A percentile compares a stretch with the other conserved stretches of the same genome.
These are phyloP conservation scores for Scaptomyza flava DNA, from an alignment of 2,888 invertebrate species.

Conservation along the genomic window DNA sequence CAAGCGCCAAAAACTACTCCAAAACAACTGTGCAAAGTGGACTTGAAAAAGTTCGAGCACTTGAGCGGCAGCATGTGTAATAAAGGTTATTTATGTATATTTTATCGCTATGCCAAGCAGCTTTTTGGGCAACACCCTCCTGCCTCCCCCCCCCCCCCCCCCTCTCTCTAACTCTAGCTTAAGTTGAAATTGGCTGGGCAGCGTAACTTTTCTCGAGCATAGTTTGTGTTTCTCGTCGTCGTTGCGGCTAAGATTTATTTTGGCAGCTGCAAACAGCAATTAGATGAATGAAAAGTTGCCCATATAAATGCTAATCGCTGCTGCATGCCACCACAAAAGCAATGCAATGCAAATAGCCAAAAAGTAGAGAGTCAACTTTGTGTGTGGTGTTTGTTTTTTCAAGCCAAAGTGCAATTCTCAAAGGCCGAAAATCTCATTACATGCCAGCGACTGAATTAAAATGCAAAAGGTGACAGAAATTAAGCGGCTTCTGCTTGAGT, in stretches of 20 bases:
- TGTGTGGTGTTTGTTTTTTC: neutral
- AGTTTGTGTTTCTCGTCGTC: conserved; percentile 26
- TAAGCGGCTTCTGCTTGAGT: conserved; percentile 43
- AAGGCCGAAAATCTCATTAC: conserved; percentile 54
- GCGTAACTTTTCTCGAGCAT: conserved; percentile 48
- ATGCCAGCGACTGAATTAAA: conserved; percentile 55
- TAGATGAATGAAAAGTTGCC: conserved; percentile 69
- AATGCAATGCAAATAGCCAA: conserved; percentile 36
- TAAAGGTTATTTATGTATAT: conserved; percentile 79
- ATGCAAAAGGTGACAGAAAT: conserved; percentile 72
- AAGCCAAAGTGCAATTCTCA: conserved; percentile 54
- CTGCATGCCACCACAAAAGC: conserved; percentile 27
- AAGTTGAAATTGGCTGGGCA: conserved; percentile 51
- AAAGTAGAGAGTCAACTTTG: neutral
- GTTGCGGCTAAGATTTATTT: conserved; percentile 63
- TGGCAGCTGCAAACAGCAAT: conserved; percentile 66
- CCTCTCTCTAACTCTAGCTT: too few species aligned
- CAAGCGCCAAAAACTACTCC: conserved; percentile 64
- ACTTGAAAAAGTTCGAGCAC: conserved; percentile 77
- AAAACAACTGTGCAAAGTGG: conserved; percentile 76
- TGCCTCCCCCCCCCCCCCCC: neutral
- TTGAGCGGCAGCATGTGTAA: conserved; percentile 76
- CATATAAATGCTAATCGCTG: conserved; percentile 71
- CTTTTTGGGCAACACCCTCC: conserved; percentile 8
- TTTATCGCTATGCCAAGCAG: conserved; percentile 58